Evolutionary conservation across 2,888 invertebrate species (phyloP), one percentile per base, ranked within the genome.

Genomic region (Rhamnusium bicolor): DNA sequence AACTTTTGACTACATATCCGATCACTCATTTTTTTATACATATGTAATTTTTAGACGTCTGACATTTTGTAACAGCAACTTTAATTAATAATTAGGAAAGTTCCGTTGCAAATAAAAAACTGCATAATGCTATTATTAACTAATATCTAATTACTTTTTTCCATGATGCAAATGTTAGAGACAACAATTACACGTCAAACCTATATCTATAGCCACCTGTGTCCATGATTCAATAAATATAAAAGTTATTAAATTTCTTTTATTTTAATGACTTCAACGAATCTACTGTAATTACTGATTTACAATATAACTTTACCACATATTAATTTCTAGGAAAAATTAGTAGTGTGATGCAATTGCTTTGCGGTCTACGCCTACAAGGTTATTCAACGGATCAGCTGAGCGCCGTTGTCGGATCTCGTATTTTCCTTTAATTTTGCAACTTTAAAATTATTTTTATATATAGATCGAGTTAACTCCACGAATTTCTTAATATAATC

Each of bases 331-430:
- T 51, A n/a, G 65, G 65, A 65, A 65, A 65, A 65, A 51, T 65
- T 18, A 18, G n/a, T 18, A 29, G 53, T 53, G 19, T 65, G 65
- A 65, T 65, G 65, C 65, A 65, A 65, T 53, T 47, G 14, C 27
- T 18, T 53, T 65, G 29, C 32, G 18, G 51, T 18, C 16, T 65
- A 51, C 65, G 53, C 32, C 53, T 53, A 65, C 53, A 65, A 65
- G 65, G 65, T 65, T 65, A 65, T 53, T 65, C 65, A 65, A 65
- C 65, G 65, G 53, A 51, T 51, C 29, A 65, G 53, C 53, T 21
- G 51, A 18, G 51, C 65, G 53, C 0, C 32, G 65, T 65, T 65
- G 65, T 53, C 65, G 7, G 27, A 51, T 63, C 49, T 49, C 21
- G 0, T 2, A 3, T 7, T 54, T 27, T 1, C n/a, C 19, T 6